These are phyloP conservation scores for Cyanocitta stelleri DNA, from an alignment of 2,113 vertebrate genomes.

Conservation along the genomic window DNA sequence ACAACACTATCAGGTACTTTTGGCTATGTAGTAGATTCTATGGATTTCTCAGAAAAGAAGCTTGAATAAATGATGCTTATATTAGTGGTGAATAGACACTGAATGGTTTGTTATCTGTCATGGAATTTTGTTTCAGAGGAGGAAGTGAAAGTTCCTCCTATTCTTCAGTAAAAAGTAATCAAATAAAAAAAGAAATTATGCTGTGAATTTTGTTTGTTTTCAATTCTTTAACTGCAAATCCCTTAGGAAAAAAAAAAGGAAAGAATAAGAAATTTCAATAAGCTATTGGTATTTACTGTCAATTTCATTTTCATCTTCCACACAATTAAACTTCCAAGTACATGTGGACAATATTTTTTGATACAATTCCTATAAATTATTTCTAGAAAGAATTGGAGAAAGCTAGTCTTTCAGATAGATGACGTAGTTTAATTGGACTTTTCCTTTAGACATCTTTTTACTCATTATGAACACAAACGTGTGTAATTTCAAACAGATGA, in stretches of 20 bases:
- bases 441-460: neutral
- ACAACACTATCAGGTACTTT: neutral
- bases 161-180: neutral
- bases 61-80: neutral
- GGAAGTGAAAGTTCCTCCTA: neutral
- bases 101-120: neutral
- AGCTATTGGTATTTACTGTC: neutral
- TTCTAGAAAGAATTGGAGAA: neutral
- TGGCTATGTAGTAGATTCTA: neutral
- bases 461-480: neutral
- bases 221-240: neutral
- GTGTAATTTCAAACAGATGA: neutral
- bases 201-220: neutral
- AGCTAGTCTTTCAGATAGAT: neutral
- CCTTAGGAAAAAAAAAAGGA: neutral
- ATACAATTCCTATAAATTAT: neutral
- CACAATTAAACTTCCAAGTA: neutral
- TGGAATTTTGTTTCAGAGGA: neutral
- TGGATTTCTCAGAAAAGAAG: neutral
- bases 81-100: neutral
- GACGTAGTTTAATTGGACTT: neutral
- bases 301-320: neutral
- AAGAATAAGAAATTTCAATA: neutral
- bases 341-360: neutral
- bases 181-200: neutral